phyloP scores from a whole-genome alignment of 2,888 invertebrate genomes.

The Nasonovia ribisnigri region DNA sequence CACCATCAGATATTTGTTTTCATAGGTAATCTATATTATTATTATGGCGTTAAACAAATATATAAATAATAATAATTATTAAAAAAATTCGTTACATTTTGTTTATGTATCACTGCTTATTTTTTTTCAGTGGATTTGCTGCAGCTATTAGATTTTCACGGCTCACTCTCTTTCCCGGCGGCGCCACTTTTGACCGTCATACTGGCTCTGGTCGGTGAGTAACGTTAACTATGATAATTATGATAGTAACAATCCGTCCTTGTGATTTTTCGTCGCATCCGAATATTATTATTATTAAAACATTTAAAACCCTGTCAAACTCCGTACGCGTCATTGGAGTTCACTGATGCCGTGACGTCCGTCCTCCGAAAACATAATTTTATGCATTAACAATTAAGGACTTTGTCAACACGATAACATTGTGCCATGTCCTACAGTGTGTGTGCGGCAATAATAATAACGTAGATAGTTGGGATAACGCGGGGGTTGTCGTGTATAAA shows the following conservation, averaged over 20 bases:
- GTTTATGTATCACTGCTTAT: neutral
- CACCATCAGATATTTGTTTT: slow-evolving; percentile 99
- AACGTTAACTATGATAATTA: slow-evolving; percentile 10
- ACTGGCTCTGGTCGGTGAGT: slow-evolving; percentile 97
- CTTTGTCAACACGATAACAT: slow-evolving; percentile 47
- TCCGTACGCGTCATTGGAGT: slow-evolving; percentile 47
- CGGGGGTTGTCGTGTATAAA: neutral
- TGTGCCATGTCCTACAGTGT: neutral
- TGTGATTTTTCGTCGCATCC: neutral
- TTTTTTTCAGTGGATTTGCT: slow-evolving; percentile 89
- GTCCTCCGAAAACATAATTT: slow-evolving; percentile 32
- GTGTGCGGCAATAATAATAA: neutral
- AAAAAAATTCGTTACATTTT: neutral
- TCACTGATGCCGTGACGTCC: slow-evolving; percentile 18
- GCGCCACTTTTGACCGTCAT: slow-evolving; percentile 97
- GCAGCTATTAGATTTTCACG: slow-evolving; percentile 98
- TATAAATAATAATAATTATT: neutral
- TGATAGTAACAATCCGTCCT: slow-evolving; percentile 11
- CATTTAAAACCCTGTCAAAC: slow-evolving; percentile 59
- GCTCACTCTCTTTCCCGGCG: slow-evolving; percentile 93
- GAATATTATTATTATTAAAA: neutral
- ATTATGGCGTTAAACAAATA: neutral
- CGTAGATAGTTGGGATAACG: neutral
- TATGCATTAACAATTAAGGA: slow-evolving; percentile 64
- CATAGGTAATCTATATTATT: slow-evolving; percentile 81